phyloP scores from a whole-genome alignment of 2,113 vertebrate genomes.

The Siniperca chuatsi region DNA sequence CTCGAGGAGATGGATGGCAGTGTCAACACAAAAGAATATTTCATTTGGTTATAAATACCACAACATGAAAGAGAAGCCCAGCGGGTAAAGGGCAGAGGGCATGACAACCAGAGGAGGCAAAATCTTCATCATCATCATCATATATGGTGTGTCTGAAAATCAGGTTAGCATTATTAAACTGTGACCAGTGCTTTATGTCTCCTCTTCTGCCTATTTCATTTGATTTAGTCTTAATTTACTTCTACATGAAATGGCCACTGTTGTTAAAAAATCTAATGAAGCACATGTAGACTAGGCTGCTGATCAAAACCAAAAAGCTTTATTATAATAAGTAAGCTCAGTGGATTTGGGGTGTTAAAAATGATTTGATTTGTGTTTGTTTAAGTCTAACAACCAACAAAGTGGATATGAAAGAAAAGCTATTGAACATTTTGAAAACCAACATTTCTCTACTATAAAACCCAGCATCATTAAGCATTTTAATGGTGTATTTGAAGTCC shows the following conservation, averaged over 20 bases:
- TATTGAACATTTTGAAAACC: background rate
- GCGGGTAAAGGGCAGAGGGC: conserved; percentile 65
- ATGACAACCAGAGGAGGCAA: conserved; percentile 52
- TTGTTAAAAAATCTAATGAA: background rate
- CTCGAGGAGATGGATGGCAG: conserved; percentile 73
- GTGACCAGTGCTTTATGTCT: conserved; percentile 19
- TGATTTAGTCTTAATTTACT: background rate
- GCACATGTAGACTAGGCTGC: background rate
- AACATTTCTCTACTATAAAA: conserved; percentile 5
- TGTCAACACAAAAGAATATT: conserved; percentile 84
- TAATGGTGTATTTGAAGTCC: background rate
- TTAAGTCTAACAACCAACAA: background rate
- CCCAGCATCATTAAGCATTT: background rate
- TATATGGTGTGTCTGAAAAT: conserved; percentile 40
- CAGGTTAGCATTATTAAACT: conserved; percentile 40
- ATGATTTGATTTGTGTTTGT: background rate
- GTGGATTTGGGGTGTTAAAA: background rate
- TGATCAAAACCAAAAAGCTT: background rate
- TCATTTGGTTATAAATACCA: conserved; percentile 85
- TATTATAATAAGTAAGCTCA: background rate
- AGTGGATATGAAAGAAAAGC: background rate
- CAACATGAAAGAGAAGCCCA: conserved; percentile 78
- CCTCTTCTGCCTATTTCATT: background rate
- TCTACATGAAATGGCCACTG: background rate
- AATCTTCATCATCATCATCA: conserved; percentile 46